Conservation (phyloP, 2,888 invertebrate species). For the Andrena bicolor region DNA sequence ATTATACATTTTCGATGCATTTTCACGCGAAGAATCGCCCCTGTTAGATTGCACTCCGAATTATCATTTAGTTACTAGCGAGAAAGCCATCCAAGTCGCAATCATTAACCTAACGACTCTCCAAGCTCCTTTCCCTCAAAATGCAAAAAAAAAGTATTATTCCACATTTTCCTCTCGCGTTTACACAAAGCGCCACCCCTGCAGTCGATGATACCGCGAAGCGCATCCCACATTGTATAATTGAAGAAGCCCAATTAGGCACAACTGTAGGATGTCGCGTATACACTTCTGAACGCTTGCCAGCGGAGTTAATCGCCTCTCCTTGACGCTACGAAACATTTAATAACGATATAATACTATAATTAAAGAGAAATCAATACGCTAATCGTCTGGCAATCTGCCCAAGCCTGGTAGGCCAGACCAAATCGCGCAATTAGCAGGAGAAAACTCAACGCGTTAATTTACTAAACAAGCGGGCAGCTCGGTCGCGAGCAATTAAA, state of each 20-base stretch:
- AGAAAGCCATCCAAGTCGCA: too few species aligned
- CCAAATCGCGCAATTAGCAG: conserved; percentile 30
- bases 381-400: conserved; percentile 42
- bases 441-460: conserved; percentile 24
- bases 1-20: too few species aligned
- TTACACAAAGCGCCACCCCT: too few species aligned
- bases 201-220: too few species aligned
- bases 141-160: too few species aligned
- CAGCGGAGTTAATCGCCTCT: conserved; percentile 51
- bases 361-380: conserved; percentile 42
- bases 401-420: conserved; percentile 17
- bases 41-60: too few species aligned
- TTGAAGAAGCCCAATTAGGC: conserved; percentile 27
- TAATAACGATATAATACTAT: conserved; percentile 47
- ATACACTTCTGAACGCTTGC: conserved; percentile 56
- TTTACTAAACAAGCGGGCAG: not conserved
- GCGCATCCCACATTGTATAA: not conserved
- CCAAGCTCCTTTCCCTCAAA: too few species aligned
- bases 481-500: not conserved
- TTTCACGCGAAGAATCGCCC: too few species aligned
- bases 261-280: conserved; percentile 4
- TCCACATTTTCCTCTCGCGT: too few species aligned
- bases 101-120: too few species aligned
- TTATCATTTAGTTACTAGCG: too few species aligned
- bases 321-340: conserved; percentile 45